phyloP scores from a whole-genome alignment of 2,113 vertebrate species.

The Ceyx margarethae region DNA sequence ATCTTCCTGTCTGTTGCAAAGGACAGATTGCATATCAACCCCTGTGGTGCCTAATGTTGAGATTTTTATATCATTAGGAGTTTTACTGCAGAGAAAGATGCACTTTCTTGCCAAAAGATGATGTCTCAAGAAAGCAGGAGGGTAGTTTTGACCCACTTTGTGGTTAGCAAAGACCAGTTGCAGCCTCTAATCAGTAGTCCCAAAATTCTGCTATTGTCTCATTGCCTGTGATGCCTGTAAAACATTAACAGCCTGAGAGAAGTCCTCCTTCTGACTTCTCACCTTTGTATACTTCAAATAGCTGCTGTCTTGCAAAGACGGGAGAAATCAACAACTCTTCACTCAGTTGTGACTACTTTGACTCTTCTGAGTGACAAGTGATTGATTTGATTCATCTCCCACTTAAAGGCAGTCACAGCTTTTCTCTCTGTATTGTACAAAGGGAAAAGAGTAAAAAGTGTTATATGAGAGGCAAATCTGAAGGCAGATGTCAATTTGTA shows the following conservation, averaged over 20 bases:
- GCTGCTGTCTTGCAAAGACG: not conserved
- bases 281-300: not conserved
- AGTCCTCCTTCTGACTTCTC: not conserved
- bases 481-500: not conserved
- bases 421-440: not conserved
- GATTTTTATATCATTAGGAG: not conserved
- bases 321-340: not conserved
- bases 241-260: not conserved
- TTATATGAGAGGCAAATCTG: not conserved
- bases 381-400: not conserved
- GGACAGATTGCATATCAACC: not conserved
- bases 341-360: not conserved
- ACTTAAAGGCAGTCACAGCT: not conserved
- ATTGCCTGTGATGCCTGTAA: not conserved
- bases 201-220: not conserved
- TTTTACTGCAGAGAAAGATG: not conserved
- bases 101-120: not conserved
- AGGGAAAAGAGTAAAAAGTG: not conserved
- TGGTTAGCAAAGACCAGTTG: not conserved
- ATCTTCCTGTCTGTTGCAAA: not conserved
- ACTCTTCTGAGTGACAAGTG: not conserved
- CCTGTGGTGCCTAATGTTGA: not conserved
- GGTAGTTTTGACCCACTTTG: not conserved
- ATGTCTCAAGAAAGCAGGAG: not conserved
- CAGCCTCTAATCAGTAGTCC: not conserved